A percentile compares a stretch with the other conserved stretches of the same genome.
These are phyloP conservation scores for Subanguina moxae DNA, from an alignment of 1,140 invertebrate species.

Conservation along the genomic window DNA sequence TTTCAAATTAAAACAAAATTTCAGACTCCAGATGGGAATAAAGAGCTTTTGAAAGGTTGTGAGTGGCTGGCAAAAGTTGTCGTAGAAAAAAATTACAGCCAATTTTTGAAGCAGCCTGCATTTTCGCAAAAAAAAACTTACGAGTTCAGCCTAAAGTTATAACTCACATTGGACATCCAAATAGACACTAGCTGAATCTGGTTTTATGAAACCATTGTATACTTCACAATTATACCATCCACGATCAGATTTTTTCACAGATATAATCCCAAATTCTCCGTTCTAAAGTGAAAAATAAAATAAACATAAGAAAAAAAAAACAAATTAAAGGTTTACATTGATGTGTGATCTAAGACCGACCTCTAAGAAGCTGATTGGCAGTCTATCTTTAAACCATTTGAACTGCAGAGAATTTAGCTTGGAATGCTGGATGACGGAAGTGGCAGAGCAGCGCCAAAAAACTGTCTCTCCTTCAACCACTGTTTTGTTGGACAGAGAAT, in stretches of 20 bases:
- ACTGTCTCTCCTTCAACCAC: slow-evolving; percentile 48
- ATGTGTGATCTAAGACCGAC: slow-evolving; percentile 38
- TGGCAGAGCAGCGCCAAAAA: slow-evolving; percentile 47
- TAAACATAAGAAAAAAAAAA: slow-evolving; percentile 1
- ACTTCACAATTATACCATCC: slow-evolving; percentile 51
- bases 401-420: slow-evolving; percentile 17
- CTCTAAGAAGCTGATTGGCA: slow-evolving; percentile 31
- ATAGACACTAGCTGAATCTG: slow-evolving; percentile 33
- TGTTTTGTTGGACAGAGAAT: slow-evolving; percentile 43
- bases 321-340: slow-evolving; percentile 13
- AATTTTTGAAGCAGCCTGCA: no score
- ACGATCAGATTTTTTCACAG: slow-evolving; percentile 35
- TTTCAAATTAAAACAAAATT: no score
- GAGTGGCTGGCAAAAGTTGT: no score
- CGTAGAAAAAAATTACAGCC: no score
- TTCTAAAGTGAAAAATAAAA: slow-evolving; percentile 48
- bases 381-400: slow-evolving; percentile 39
- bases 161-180: slow-evolving; percentile 51
- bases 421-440: slow-evolving; percentile 6
- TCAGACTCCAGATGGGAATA: no score
- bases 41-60: no score
- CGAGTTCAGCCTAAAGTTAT: not conserved
- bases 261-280: slow-evolving; percentile 48
- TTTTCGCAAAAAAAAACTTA: no score
- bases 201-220: slow-evolving; percentile 27